Conservation (phyloP, 1,140 invertebrate genomes). For the Armadillidium nasatum region DNA sequence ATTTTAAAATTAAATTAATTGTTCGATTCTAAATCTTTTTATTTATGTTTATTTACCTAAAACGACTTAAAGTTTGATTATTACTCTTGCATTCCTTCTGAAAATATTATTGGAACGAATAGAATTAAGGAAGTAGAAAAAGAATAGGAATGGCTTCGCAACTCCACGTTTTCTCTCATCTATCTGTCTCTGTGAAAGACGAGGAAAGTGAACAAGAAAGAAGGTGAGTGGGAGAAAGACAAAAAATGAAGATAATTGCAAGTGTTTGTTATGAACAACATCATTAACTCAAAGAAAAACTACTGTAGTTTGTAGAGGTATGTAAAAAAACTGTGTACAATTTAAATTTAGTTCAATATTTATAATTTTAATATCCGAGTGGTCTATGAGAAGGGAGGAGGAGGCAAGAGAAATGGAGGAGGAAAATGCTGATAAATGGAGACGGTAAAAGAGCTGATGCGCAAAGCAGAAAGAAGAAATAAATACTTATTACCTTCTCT, state of each 20-base stretch:
- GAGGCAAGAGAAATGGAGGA: conserved; percentile 34
- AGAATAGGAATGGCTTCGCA: conserved; percentile 27
- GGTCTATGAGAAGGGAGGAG: conserved; percentile 28
- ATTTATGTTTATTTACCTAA: no score
- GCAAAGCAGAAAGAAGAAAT: conserved; percentile 18
- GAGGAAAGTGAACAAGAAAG: conserved; percentile 39
- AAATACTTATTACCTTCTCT: conserved; percentile 13
- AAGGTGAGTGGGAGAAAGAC: conserved; percentile 34
- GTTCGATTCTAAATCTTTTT: no score
- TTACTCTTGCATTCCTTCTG: neutral
- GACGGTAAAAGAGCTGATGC: conserved; percentile 30
- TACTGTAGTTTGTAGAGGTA: conserved; percentile 30
- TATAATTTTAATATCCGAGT: conserved; percentile 29
- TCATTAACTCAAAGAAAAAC: conserved; percentile 24
- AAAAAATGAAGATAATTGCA: conserved; percentile 34
- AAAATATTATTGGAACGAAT: conserved; percentile 29
- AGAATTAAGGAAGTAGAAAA: conserved; percentile 38
- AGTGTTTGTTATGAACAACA: conserved; percentile 28
- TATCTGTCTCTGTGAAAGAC: conserved; percentile 40
- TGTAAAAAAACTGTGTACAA: conserved; percentile 24
- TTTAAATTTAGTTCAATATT: conserved; percentile 15
- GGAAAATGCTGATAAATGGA: conserved; percentile 37
- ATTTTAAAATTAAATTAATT: no score
- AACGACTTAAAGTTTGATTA: no score
- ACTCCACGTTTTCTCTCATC: conserved; percentile 41